Percentiles rank a stretch among this genome's conserved stretches.
These are phyloP conservation scores for Phoeniculus purpureus DNA, from an alignment of 2,797 vertebrate genomes.

Conservation along the genomic window DNA sequence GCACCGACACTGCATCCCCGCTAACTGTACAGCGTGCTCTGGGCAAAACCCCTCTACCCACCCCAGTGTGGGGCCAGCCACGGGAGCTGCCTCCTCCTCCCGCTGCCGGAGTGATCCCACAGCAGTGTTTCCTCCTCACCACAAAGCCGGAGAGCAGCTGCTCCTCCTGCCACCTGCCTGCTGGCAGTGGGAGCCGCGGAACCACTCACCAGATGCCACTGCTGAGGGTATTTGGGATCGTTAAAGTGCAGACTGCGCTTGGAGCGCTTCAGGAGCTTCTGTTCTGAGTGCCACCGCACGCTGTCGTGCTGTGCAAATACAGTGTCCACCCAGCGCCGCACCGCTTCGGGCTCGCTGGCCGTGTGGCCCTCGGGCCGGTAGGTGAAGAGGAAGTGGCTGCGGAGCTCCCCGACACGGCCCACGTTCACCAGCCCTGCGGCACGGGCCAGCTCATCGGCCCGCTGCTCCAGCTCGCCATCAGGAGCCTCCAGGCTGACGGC, in stretches of 20 bases:
- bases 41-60: background rate
- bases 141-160: background rate
- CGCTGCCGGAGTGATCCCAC: rapidly evolving
- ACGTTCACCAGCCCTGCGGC: constrained; percentile 86
- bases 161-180: rapidly evolving
- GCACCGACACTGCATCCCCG: rapidly evolving
- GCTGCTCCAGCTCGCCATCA: constrained; percentile 69
- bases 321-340: constrained; percentile 67
- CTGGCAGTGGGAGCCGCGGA: constrained; percentile 6
- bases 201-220: constrained; percentile 95
- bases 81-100: rapidly evolving
- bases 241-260: constrained; percentile 94
- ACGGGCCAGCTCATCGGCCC: constrained; percentile 80
- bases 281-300: constrained; percentile 91
- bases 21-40: rapidly evolving
- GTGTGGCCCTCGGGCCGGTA: constrained; percentile 13
- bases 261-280: constrained; percentile 88
- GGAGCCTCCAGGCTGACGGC: constrained; percentile 81
- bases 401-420: constrained; percentile 92
- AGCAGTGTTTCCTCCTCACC: background rate
- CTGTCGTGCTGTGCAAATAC: constrained; percentile 83
- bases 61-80: background rate
- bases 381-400: constrained; percentile 89
- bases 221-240: constrained; percentile 91
- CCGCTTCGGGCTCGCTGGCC: background rate